A percentile compares a stretch with the other conserved stretches of the same genome.
Conservation (phyloP, 2,113 vertebrate species). For the Thamnophis sirtalis region DNA sequence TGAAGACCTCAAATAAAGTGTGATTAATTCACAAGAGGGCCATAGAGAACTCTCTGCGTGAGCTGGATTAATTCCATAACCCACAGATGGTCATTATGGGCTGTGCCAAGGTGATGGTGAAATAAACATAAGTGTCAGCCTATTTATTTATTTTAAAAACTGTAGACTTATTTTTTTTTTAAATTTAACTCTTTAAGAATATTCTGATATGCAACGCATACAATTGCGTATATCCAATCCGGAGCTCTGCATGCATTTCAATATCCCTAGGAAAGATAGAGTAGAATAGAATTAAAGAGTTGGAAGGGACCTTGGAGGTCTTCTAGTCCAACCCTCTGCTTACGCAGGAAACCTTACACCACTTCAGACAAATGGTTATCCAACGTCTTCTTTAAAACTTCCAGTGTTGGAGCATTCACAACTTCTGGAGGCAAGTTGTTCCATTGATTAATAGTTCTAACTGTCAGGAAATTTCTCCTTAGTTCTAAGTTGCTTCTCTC, state of each 20-base stretch:
- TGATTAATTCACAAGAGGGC: constrained; percentile 34
- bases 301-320: no score
- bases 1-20: constrained; percentile 13
- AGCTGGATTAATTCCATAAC: constrained; percentile 34
- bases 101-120: constrained; percentile 35
- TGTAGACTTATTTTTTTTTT: background rate
- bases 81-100: constrained; percentile 35
- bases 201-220: background rate
- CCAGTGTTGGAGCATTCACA: no score
- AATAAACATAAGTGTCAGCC: constrained; percentile 12
- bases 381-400: no score
- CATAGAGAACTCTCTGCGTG: constrained; percentile 23
- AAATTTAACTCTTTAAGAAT: background rate
- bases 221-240: background rate
- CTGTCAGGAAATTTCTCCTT: no score
- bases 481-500: no score
- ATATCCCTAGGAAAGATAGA: background rate
- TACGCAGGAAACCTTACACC: no score
- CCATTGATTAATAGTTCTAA: no score
- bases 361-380: no score
- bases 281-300: no score
- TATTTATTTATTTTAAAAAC: background rate
- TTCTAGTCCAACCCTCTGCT: no score
- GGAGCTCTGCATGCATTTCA: background rate
- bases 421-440: no score